A percentile compares a stretch with the other conserved stretches of the same genome.
Evolutionary conservation across 2,888 invertebrate genomes (phyloP).

Genomic region (Lagria hirta): DNA sequence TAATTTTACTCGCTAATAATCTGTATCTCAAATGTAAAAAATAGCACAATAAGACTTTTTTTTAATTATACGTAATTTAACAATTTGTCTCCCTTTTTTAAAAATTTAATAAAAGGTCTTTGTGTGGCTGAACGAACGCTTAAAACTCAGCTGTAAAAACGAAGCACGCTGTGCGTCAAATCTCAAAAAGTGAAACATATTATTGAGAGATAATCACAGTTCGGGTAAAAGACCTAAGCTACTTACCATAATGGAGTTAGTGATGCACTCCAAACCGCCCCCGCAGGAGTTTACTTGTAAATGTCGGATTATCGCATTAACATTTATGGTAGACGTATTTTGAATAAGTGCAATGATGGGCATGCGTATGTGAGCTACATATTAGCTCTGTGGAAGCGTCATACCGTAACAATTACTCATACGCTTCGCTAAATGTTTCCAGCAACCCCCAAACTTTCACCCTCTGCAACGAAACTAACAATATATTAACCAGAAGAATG

Average conservation of each 20-base stretch:
- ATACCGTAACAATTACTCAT: constrained; percentile 46
- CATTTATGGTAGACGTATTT: constrained; percentile 52
- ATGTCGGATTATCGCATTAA: constrained; percentile 54
- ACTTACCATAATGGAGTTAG: constrained; percentile 30
- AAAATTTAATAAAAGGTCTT: not conserved
- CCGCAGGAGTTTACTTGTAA: constrained; percentile 49
- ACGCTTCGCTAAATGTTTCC: constrained; percentile 39
- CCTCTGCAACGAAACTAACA: no score
- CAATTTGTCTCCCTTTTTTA: no score
- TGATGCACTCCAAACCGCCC: constrained; percentile 27
- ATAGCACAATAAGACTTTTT: no score
- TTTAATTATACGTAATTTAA: no score
- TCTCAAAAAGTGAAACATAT: constrained; percentile 19
- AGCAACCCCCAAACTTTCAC: constrained; percentile 26
- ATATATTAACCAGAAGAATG: no score
- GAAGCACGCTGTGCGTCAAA: no score
- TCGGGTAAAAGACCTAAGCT: constrained; percentile 28
- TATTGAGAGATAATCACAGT: constrained; percentile 22
- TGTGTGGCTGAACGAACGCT: not conserved
- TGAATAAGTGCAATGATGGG: constrained; percentile 49
- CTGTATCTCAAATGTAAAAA: no score
- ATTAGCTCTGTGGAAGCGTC: constrained; percentile 41
- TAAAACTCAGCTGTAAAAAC: not conserved
- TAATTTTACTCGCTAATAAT: no score
- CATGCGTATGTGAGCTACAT: constrained; percentile 47